A percentile compares a stretch with the other conserved stretches of the same genome.
phyloP scores from a whole-genome alignment of 2,888 invertebrate species.

The Andrena flavipes region DNA sequence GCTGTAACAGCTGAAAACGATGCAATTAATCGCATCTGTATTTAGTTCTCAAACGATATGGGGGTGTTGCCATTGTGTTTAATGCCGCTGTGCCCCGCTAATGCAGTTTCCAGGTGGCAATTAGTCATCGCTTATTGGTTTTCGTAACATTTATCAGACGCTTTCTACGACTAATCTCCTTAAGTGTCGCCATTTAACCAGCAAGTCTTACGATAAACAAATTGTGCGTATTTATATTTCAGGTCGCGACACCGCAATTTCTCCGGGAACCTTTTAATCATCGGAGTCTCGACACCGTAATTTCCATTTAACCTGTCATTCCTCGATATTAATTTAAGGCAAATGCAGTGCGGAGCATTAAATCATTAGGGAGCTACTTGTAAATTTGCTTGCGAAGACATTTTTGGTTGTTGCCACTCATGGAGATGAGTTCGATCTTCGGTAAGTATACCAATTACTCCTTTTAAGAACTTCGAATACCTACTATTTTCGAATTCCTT shows the following conservation, averaged over 20 bases:
- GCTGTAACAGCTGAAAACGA: not conserved
- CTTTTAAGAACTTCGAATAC: no score
- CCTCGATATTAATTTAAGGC: not conserved
- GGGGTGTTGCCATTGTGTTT: conserved; percentile 1
- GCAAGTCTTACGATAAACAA: not conserved
- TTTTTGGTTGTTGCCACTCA: no score
- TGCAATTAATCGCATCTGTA: conserved; percentile 26
- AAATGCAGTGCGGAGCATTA: not conserved
- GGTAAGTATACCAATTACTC: no score
- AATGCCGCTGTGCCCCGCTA: conserved; percentile 6
- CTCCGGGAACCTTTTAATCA: not conserved
- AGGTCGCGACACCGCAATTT: not conserved
- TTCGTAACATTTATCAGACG: conserved; percentile 22
- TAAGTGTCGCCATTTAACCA: conserved; percentile 16
- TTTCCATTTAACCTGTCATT: not conserved
- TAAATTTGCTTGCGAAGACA: no score
- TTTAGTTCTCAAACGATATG: conserved; percentile 13
- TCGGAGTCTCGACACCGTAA: not conserved
- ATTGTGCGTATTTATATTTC: conserved; percentile 31
- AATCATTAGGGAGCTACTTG: no score
- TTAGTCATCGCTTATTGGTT: conserved; percentile 33
- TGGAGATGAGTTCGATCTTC: no score
- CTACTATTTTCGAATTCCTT: no score
- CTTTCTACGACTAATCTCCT: conserved; percentile 20
- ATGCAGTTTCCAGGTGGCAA: conserved; percentile 36